phyloP scores from a whole-genome alignment of 1,140 invertebrate genomes.

The Megalonaias nervosa region DNA sequence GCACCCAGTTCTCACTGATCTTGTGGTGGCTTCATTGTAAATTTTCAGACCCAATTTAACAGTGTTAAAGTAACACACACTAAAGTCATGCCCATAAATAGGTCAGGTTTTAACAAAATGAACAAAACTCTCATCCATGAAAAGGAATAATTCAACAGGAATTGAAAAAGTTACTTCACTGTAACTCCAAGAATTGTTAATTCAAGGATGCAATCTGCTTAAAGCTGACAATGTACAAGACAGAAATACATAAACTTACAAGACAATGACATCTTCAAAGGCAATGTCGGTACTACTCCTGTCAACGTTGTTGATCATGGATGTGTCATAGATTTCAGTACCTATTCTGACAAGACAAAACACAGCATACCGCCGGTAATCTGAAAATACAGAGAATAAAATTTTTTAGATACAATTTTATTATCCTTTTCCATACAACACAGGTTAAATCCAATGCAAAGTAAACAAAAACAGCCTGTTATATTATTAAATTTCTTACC shows the following conservation, averaged over 20 bases:
- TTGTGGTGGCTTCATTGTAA: no score
- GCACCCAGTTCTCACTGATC: no score
- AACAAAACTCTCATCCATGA: background rate
- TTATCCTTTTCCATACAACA: background rate
- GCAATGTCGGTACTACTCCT: slow-evolving; percentile 81
- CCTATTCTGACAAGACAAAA: slow-evolving; percentile 81
- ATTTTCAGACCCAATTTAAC: no score
- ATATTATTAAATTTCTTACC: background rate
- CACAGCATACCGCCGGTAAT: slow-evolving; percentile 81
- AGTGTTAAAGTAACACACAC: no score
- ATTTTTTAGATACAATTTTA: background rate
- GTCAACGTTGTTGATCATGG: slow-evolving; percentile 79
- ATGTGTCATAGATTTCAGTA: slow-evolving; percentile 81
- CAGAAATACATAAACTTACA: slow-evolving; percentile 75
- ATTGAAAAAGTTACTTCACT: background rate
- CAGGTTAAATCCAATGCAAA: background rate
- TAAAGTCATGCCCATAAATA: no score
- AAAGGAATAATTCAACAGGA: background rate
- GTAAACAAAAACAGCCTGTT: background rate
- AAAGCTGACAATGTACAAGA: background rate
- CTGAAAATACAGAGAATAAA: slow-evolving; percentile 57
- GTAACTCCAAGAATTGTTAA: background rate
- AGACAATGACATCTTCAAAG: slow-evolving; percentile 80
- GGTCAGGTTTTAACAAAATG: no score
- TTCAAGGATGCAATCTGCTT: background rate